phyloP scores from a whole-genome alignment of 30 jellyfish, hydroid and myxozoan genomes.

The Catostylus mosaicus region DNA sequence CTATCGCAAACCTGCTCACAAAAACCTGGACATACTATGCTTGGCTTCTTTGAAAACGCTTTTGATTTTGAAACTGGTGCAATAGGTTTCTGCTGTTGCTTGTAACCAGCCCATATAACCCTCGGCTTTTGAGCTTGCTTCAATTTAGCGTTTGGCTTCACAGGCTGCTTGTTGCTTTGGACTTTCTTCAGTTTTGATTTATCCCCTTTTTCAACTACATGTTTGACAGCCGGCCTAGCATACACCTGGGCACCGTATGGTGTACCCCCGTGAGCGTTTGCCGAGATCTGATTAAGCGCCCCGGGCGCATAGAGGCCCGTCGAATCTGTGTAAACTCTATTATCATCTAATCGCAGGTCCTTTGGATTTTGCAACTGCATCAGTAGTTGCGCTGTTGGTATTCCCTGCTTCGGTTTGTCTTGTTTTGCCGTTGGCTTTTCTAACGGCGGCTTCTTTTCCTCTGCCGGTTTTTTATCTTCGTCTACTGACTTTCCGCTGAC shows the following conservation, averaged over 20 bases:
- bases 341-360: constrained; percentile 32
- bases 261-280: constrained; percentile 8
- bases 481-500: constrained; percentile 52
- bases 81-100: neutral
- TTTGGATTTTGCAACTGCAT: constrained; percentile 58
- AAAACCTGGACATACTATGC: constrained; percentile 68
- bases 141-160: neutral
- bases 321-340: constrained; percentile 33
- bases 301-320: constrained; percentile 32
- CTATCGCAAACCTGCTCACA: constrained; percentile 76
- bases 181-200: neutral
- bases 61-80: neutral
- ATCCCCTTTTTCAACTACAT: constrained; percentile 23
- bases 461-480: constrained; percentile 29
- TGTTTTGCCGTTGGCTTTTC: constrained; percentile 66
- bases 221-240: constrained; percentile 44
- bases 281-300: constrained; percentile 23
- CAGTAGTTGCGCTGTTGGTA: constrained; percentile 58
- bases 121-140: constrained; percentile 30
- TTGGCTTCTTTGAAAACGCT: constrained; percentile 30
- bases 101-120: constrained; percentile 27
- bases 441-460: constrained; percentile 59
- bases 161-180: neutral
- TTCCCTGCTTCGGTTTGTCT: constrained; percentile 52
- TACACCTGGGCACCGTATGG: neutral